Base-by-base conservation (phyloP, 2,888 invertebrate genomes). In the Ophioninae sp. region DNA sequence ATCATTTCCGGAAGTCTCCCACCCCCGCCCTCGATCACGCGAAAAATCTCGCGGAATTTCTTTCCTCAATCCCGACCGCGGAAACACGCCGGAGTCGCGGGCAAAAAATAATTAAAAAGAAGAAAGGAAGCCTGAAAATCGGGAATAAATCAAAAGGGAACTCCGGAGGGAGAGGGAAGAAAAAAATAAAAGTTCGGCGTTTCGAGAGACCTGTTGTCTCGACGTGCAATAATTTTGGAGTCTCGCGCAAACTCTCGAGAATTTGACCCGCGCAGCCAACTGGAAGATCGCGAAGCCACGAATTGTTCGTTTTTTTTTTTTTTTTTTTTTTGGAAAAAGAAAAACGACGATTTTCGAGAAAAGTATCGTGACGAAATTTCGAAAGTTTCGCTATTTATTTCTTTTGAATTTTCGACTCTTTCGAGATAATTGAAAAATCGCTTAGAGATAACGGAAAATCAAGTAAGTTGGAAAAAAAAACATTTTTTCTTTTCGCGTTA, bases 181-280 rank as follows among this genome's bases (percentile, higher is more conserved):
- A 2, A 2, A 21, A 41, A 68, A 59, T 20, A 62, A 21, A 50
- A 30, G 20, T 21, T 20, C 20, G 57, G 10, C 6, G 37, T 76
- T 67, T 76, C 57, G 37, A 69, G 57, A 72, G 68, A 79, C 76
- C 82, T 79, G 79, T 83, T 83, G 83, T 79, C 21, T 68, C 67
- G 56, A 57, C 65, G 76, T 62, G 23, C 17, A 30, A 30, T 17
- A 17, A n/a, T 41, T 17, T 39, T 39, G 6, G 23, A 21, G 39
- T 39, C 13, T 39, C 70, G n/a, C 72, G 6, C 72, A 10, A 10
- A 6, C 41, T 21, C 17, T 41, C 13, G 41, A 30, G 50, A 39
- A 13, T 57, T 68, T 74, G 20, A 56, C 30, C 44, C 67, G 67
- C 64, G 30, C 64, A 39, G 56, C 67, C 76, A 76, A 68, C 76